A percentile compares a stretch with the other conserved stretches of the same genome.
Evolutionary conservation across 2,888 invertebrate genomes (phyloP).

Genomic region (Ophioninae sp.): DNA sequence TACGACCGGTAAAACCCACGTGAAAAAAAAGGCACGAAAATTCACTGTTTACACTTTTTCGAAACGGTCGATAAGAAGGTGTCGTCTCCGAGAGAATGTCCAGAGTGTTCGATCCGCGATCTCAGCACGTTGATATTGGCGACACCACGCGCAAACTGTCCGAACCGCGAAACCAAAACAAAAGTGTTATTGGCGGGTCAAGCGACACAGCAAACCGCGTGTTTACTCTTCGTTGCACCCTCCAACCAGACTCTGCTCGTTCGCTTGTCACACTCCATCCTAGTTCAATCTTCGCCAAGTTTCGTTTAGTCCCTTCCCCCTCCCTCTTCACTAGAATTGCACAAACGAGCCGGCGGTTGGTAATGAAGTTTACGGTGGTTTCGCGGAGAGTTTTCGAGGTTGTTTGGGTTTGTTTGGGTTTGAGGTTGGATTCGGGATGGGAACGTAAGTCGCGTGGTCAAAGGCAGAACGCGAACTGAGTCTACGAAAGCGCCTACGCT

Average conservation of each 20-base stretch:
- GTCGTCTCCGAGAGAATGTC: background rate
- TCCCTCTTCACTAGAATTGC: background rate
- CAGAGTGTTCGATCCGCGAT: background rate
- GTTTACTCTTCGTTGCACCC: background rate
- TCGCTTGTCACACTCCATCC: background rate
- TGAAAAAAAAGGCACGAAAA: no score
- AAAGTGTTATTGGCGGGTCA: background rate
- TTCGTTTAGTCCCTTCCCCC: background rate
- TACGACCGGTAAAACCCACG: background rate
- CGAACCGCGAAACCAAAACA: background rate
- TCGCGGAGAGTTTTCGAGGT: background rate
- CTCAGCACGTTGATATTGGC: background rate
- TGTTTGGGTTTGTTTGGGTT: background rate
- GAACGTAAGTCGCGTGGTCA: slow-evolving; percentile 56
- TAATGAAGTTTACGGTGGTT: background rate
- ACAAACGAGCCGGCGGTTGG: background rate
- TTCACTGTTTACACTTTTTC: no score
- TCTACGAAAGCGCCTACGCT: slow-evolving; percentile 62
- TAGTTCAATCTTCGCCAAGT: background rate
- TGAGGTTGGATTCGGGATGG: background rate
- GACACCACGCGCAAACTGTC: background rate
- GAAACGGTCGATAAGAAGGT: background rate
- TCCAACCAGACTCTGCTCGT: background rate
- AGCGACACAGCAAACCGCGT: background rate
- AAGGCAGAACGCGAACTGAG: slow-evolving; percentile 67